phyloP scores from a whole-genome alignment of 2,113 vertebrate genomes.

The Strix aluco region DNA sequence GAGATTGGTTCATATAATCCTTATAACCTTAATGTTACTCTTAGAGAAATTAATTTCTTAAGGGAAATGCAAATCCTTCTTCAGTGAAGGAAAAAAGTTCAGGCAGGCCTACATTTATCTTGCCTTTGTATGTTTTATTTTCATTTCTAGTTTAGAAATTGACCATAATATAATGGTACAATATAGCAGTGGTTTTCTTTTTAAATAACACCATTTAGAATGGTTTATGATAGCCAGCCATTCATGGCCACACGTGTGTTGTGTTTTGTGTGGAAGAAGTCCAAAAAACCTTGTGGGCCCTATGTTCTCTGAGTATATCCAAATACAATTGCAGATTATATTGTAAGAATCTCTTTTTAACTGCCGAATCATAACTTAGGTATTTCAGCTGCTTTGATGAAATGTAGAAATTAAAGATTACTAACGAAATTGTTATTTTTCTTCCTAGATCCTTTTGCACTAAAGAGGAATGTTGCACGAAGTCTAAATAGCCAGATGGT shows the following conservation, averaged over 20 bases:
- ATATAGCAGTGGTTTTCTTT: not conserved
- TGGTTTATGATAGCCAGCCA: not conserved
- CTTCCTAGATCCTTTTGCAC: slow-evolving; percentile 91
- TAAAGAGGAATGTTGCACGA: slow-evolving; percentile 97
- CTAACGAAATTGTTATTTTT: slow-evolving; percentile 33
- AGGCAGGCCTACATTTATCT: not conserved
- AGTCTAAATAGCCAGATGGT: slow-evolving; percentile 99
- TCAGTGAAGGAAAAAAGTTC: not conserved
- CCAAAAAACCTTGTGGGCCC: not conserved
- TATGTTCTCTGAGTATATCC: not conserved
- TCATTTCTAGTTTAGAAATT: not conserved
- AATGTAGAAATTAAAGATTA: slow-evolving; percentile 1
- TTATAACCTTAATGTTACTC: slow-evolving; percentile 16
- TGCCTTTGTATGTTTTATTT: not conserved
- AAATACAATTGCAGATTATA: not conserved
- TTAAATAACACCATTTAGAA: not conserved
- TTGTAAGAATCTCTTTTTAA: not conserved
- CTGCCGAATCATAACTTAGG: not conserved
- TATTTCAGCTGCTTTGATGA: slow-evolving; percentile 14
- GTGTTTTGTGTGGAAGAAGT: slow-evolving; percentile 6
- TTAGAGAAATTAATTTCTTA: not conserved
- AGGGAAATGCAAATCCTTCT: not conserved
- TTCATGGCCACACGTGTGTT: not conserved
- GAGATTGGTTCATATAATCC: slow-evolving; percentile 22
- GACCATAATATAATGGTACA: not conserved